These are phyloP conservation scores for Podarcis lilfordi DNA, from an alignment of 2,797 vertebrate species.

Conservation along the genomic window DNA sequence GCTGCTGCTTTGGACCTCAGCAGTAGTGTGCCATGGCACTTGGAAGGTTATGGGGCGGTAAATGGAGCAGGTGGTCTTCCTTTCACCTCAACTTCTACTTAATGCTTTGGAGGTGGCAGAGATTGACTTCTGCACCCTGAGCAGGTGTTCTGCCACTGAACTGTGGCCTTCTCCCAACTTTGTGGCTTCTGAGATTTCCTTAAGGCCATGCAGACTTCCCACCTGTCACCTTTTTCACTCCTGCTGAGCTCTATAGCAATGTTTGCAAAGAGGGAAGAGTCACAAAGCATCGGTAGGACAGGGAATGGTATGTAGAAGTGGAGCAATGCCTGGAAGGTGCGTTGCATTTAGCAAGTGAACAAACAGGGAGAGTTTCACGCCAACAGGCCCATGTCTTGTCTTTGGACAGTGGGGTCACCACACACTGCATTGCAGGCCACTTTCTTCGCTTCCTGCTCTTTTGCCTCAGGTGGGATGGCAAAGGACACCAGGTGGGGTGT, in stretches of 20 bases:
- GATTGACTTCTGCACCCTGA: background rate
- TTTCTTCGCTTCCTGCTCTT: background rate
- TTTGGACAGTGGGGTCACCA: background rate
- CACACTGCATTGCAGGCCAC: no score
- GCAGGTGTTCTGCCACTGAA: background rate
- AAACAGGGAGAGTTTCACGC: background rate
- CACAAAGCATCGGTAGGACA: fast-evolving
- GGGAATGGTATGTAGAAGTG: background rate
- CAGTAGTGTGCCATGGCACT: no score
- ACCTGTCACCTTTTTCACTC: no score
- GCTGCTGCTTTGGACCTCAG: no score
- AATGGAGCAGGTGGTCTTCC: background rate
- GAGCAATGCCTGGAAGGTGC: background rate
- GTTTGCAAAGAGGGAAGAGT: background rate
- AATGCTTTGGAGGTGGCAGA: no score
- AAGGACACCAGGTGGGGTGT: fast-evolving
- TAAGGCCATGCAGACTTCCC: fast-evolving
- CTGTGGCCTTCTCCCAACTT: background rate
- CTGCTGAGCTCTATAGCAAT: background rate
- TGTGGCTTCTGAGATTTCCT: background rate
- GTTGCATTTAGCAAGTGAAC: background rate
- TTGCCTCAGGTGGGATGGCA: background rate
- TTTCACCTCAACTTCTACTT: background rate
- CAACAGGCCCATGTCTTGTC: background rate
- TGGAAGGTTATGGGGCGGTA: background rate